These are phyloP conservation scores for Psammodynastes pulverulentus DNA, from an alignment of 2,113 vertebrate genomes.

Conservation along the genomic window DNA sequence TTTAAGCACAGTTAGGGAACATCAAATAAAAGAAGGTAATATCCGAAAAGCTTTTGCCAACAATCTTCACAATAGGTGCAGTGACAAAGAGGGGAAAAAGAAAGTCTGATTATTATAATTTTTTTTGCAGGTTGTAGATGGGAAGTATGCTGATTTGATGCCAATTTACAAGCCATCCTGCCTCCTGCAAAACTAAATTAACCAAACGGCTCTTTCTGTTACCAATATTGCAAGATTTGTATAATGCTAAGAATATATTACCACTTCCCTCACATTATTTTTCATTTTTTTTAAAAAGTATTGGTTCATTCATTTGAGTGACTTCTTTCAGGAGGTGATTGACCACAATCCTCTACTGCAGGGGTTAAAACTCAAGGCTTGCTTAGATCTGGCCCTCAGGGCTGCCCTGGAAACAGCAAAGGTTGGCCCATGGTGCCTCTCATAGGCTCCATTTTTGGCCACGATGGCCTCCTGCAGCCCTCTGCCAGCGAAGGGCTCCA, in stretches of 20 bases:
- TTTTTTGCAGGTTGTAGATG: not conserved
- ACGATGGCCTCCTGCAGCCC: too few relatives aligned
- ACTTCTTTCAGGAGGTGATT: not conserved
- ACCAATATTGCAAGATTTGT: not conserved
- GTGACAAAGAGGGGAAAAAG: not conserved
- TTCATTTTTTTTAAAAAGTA: not conserved
- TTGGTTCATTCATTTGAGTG: not conserved
- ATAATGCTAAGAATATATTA: not conserved
- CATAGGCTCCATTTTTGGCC: too few relatives aligned
- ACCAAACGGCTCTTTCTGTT: not conserved
- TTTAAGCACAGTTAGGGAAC: not conserved
- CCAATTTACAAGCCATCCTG: not conserved
- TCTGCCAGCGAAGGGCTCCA: too few relatives aligned
- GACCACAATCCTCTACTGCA: not conserved
- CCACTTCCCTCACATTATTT: not conserved
- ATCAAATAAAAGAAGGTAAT: not conserved
- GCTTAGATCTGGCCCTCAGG: too few relatives aligned
- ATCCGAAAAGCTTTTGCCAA: not conserved
- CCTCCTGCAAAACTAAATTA: constrained; percentile 15
- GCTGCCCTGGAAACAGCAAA: too few relatives aligned
- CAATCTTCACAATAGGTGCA: constrained; percentile 9
- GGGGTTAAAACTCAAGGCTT: too few relatives aligned
- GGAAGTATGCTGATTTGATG: constrained; percentile 18
- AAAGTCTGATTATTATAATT: not conserved
- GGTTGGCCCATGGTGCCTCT: too few relatives aligned